These are phyloP conservation scores for Xenopus borealis DNA, from an alignment of 2,113 vertebrate genomes.

Conservation along the genomic window DNA sequence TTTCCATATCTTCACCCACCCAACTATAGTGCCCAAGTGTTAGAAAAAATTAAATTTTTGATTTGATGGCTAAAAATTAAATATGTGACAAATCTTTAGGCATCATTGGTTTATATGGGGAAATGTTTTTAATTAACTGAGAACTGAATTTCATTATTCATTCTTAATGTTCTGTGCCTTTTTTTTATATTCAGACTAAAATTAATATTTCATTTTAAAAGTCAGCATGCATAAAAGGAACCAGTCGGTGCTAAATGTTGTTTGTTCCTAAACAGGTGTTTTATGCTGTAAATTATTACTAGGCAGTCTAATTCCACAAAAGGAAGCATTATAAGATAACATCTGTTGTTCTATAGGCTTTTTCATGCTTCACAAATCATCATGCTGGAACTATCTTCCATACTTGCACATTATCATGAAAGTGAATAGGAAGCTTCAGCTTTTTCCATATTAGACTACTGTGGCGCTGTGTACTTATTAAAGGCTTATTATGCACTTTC, in stretches of 20 bases:
- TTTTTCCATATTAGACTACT: background rate
- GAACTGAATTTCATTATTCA: too few species aligned
- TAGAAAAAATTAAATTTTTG: too few species aligned
- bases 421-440: background rate
- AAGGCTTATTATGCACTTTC: background rate
- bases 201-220: background rate
- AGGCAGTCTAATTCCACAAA: slow-evolving; percentile 20
- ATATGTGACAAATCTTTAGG: too few species aligned
- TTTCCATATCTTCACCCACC: too few species aligned
- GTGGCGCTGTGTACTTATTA: background rate
- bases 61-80: too few species aligned
- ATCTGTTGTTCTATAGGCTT: slow-evolving; percentile 24
- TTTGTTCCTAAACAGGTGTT: slow-evolving; percentile 15
- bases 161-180: too few species aligned
- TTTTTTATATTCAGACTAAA: background rate
- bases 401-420: background rate
- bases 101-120: too few species aligned
- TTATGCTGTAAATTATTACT: slow-evolving; percentile 24
- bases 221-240: background rate
- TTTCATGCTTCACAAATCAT: slow-evolving; percentile 29
- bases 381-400: background rate
- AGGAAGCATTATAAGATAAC: slow-evolving; percentile 10
- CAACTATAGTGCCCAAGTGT: too few species aligned
- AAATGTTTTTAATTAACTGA: too few species aligned
- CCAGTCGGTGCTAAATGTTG: slow-evolving; percentile 19